Conservation (phyloP, 2,888 invertebrate species). For the Hyalella azteca region DNA sequence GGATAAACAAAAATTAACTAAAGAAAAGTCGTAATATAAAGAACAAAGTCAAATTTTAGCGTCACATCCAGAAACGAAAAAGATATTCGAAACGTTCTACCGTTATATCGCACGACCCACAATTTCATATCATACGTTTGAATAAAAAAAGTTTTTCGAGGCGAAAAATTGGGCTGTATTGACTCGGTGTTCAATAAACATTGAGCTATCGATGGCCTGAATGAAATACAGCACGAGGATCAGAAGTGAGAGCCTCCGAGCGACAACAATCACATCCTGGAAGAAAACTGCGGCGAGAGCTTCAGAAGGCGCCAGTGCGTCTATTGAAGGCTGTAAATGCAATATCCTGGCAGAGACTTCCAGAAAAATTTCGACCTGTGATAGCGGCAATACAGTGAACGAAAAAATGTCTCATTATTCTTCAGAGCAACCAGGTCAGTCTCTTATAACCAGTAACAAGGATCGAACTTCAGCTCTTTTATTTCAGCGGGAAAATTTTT, state of each 20-base stretch:
- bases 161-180: too few relatives aligned
- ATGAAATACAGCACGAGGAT: slow-evolving; percentile 15
- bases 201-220: background rate
- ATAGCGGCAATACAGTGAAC: background rate
- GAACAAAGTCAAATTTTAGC: too few relatives aligned
- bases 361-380: background rate
- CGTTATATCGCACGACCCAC: too few relatives aligned
- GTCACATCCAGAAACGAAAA: too few relatives aligned
- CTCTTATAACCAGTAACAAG: background rate
- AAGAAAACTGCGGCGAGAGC: background rate
- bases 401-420: too few relatives aligned
- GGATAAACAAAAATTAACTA: too few relatives aligned
- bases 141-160: too few relatives aligned
- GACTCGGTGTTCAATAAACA: background rate
- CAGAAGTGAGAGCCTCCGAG: background rate
- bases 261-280: slow-evolving; percentile 23
- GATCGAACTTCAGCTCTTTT: background rate
- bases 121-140: too few relatives aligned
- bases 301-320: background rate
- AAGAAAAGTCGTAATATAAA: too few relatives aligned
- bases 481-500: too few relatives aligned
- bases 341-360: background rate
- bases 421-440: too few relatives aligned
- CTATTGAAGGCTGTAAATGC: slow-evolving; percentile 13
- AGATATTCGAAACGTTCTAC: too few relatives aligned